Conservation (phyloP, 1,140 invertebrate genomes). For the Lepidurus couesii region DNA sequence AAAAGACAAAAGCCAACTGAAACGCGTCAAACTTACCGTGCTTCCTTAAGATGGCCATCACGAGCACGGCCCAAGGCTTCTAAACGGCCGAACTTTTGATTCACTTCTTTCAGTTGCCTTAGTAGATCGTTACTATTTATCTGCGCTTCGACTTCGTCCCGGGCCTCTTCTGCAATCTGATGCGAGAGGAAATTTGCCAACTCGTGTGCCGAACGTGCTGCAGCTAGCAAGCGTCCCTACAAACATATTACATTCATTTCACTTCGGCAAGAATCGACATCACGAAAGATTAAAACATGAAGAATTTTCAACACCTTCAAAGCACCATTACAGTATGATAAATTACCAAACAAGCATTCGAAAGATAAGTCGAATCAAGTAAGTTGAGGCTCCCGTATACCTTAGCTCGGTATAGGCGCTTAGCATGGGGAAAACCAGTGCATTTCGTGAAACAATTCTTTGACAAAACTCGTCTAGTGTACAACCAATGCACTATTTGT, state of each 20-base stretch:
- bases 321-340: too few species aligned
- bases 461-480: too few species aligned
- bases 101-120: not conserved
- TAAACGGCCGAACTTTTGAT: not conserved
- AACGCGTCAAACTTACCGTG: not conserved
- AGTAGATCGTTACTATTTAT: not conserved
- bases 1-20: not conserved
- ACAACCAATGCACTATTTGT: too few species aligned
- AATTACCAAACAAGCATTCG: too few species aligned
- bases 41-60: not conserved
- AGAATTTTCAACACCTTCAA: too few species aligned
- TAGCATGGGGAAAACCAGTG: too few species aligned
- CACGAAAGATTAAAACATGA: not conserved
- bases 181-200: conserved; percentile 25
- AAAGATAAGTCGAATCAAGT: too few species aligned
- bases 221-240: conserved; percentile 27
- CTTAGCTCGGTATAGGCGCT: too few species aligned
- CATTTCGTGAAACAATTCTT: too few species aligned
- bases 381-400: too few species aligned
- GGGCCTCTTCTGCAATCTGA: conserved; percentile 18
- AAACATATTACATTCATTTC: not conserved
- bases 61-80: not conserved
- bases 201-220: conserved; percentile 30
- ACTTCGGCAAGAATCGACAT: not conserved
- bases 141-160: not conserved